These are phyloP conservation scores for Chelonus insularis DNA, from an alignment of 1,140 invertebrate genomes.

Conservation along the genomic window DNA sequence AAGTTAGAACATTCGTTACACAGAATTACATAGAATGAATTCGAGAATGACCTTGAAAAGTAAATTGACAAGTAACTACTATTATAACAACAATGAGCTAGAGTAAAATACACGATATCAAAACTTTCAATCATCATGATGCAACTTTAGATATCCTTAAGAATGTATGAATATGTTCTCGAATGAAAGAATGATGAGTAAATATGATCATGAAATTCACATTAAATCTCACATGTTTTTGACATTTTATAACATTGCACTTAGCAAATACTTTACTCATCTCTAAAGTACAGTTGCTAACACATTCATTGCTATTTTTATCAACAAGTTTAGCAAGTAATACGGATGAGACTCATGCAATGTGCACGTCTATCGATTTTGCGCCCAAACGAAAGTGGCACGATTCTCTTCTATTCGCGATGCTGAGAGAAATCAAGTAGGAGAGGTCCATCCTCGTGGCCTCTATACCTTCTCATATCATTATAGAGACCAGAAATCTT, in stretches of 20 bases:
- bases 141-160: not conserved
- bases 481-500: no score
- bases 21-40: not conserved
- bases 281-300: not conserved
- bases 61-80: not conserved
- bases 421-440: constrained; percentile 25
- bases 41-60: not conserved
- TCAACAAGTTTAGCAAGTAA: constrained; percentile 22
- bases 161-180: no score
- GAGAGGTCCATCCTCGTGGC: constrained; percentile 21
- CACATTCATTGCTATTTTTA: constrained; percentile 19
- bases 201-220: not conserved
- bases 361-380: constrained; percentile 36
- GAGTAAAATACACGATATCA: not conserved
- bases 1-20: no score
- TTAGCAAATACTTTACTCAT: no score
- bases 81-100: not conserved
- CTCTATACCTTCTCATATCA: constrained; percentile 3
- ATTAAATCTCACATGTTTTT: no score
- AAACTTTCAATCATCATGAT: not conserved
- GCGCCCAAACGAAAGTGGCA: constrained; percentile 37
- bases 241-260: no score
- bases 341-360: not conserved
- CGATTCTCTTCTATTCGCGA: constrained; percentile 26
- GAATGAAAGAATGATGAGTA: not conserved